These are phyloP conservation scores for Atherinosoma microstoma DNA, from an alignment of 2,797 vertebrate genomes.

Conservation along the genomic window DNA sequence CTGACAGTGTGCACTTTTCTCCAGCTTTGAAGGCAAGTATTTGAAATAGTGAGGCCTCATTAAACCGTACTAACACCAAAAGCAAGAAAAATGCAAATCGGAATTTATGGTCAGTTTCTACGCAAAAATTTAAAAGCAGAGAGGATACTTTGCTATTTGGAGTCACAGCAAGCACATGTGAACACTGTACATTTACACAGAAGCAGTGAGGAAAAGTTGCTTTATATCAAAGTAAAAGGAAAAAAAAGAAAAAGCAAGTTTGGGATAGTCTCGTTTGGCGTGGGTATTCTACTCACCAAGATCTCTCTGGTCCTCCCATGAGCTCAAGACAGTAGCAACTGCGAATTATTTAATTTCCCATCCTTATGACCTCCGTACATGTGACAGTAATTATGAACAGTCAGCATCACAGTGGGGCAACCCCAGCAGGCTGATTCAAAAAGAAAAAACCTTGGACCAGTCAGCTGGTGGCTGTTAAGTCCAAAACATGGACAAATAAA, in stretches of 20 bases:
- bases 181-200: slow-evolving; percentile 16
- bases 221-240: not conserved
- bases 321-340: slow-evolving; percentile 13
- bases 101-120: slow-evolving; percentile 17
- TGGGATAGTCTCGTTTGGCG: not conserved
- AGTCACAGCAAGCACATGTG: not conserved
- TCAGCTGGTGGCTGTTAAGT: slow-evolving; percentile 28
- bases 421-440: slow-evolving; percentile 3
- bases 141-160: slow-evolving; percentile 19
- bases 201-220: not conserved
- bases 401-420: slow-evolving; percentile 1
- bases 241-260: not conserved
- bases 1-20: no score
- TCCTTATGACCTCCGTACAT: slow-evolving; percentile 19
- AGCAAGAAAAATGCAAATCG: slow-evolving; percentile 35
- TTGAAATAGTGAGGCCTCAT: not conserved
- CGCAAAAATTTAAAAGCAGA: slow-evolving; percentile 36
- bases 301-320: not conserved
- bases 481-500: slow-evolving; percentile 17
- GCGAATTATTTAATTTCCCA: slow-evolving; percentile 4
- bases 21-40: slow-evolving; percentile 22
- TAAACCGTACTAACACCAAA: not conserved
- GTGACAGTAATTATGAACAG: slow-evolving; percentile 38
- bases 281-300: not conserved
- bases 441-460: slow-evolving; percentile 26